Evolutionary conservation across 2,888 invertebrate species (phyloP), one percentile per base, ranked within the genome.

Genomic region (Andrena haemorrhoa): DNA sequence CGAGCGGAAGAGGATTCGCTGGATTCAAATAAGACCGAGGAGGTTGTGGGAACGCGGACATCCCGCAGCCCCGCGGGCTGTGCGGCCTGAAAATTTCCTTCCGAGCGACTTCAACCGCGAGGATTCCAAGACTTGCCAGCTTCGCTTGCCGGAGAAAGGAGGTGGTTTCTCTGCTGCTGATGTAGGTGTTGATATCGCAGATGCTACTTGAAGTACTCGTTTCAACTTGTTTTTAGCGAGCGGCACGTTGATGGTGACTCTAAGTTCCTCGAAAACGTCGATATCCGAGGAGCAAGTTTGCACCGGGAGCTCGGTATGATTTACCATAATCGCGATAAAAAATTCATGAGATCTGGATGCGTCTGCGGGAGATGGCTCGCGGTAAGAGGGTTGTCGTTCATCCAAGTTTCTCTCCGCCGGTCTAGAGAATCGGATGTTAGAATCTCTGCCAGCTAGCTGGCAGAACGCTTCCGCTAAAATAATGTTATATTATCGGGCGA

Each of bases 21-120:
- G 87, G 91, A 92, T 92, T 92, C 92, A 89, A 91, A 91, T 89
- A 82, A 81, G 87, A 88, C 81, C 84, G 71, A 64, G 66, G 75
- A 84, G 83, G 83, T 82, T 90, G 89, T 92, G 91, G 87, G 91
- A 92, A 90, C 82, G 41, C 64, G 61, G 83, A 84, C 88, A 88
- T 77, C 75, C 84, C 75, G 86, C 75, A 33, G 64, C 75, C 41
- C 86, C 29, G 61, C 66, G 73, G 82, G 70, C 12, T 47, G 31
- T 23, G 49, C 29, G 49, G 41, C 73, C n/a, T 51, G 58, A 58
- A 56, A 86, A 60, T 73, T 68, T 65, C 76, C 69, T 60, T 56
- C 26, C 33, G 66, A 64, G 58, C 65, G 70, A 86, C 79, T 68
- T 71, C 41, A 73, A 75, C 63, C 63, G 75, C 29, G 63, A 49